Evolutionary conservation across 2,888 invertebrate species (phyloP).

Genomic region (Dynastes grantii): DNA sequence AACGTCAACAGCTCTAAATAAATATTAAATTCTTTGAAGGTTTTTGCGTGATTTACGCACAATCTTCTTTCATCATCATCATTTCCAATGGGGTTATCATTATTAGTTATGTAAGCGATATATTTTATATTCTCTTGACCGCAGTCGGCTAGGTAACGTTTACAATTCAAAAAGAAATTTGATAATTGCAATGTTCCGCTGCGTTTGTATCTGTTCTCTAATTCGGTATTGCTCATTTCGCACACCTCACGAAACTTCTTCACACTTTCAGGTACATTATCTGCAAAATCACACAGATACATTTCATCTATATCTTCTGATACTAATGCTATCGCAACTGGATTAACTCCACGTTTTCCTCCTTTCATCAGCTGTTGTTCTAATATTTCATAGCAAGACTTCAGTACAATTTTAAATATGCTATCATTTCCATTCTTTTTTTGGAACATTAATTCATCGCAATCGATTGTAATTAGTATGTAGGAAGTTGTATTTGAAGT

Average conservation of each 20-base stretch:
- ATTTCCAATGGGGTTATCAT: constrained; percentile 61
- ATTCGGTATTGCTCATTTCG: constrained; percentile 56
- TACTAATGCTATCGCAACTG: constrained; percentile 61
- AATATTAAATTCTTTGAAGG: constrained; percentile 59
- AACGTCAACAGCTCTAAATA: constrained; percentile 60
- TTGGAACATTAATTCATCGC: constrained; percentile 62
- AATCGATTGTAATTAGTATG: constrained; percentile 63
- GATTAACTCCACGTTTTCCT: constrained; percentile 58
- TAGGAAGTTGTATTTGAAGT: constrained; percentile 59
- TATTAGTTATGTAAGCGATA: constrained; percentile 62
- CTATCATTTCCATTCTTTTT: constrained; percentile 53
- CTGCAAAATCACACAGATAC: constrained; percentile 58
- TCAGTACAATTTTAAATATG: constrained; percentile 61
- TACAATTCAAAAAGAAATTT: constrained; percentile 61
- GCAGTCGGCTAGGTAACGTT: constrained; percentile 60
- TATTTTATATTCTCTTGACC: constrained; percentile 55
- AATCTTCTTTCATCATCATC: constrained; percentile 61
- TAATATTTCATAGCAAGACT: constrained; percentile 60
- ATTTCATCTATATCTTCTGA: constrained; percentile 58
- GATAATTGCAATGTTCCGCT: constrained; percentile 59
- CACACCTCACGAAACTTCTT: constrained; percentile 48
- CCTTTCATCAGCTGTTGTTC: constrained; percentile 60
- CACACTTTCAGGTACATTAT: constrained; percentile 52
- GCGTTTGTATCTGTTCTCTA: constrained; percentile 58
- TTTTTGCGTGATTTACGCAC: constrained; percentile 63